Evolutionary conservation across 2,113 vertebrate genomes (phyloP), one percentile per base, ranked within the genome.

Genomic region (Alligator mississippiensis): DNA sequence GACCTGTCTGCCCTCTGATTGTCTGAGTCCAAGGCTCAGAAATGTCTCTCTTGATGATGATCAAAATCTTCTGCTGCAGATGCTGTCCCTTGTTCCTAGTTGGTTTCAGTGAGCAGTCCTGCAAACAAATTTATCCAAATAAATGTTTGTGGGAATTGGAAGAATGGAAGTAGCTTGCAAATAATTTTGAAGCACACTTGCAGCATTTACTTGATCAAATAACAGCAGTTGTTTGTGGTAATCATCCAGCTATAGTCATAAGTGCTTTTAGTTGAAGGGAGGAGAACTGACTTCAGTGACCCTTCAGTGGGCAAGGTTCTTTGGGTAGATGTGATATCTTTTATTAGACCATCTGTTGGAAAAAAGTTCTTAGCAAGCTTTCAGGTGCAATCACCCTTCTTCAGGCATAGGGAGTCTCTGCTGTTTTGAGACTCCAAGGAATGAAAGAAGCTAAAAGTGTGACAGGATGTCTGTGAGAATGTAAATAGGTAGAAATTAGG

Each of bases 201-300:
- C 17, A 80, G 88, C 5, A 86, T 47, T 74, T 84, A 38, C 25
- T 91, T 66, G 74, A 82, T 82, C 59, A 95, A 93, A 84, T 75
- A 89, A 47, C 72, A 89, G 22, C 58, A 84, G 57, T 60, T 84
- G 57, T 66, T 86, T 82, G 6, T 55, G 61, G 27, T 47, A 63
- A 14, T n/a, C 55, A 63, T 63, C 38, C 27, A 63, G 10, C 27
- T 77, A 38, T 75, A 77, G 11, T 77, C 18, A 77, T 63, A 85
- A 85, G 9, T 75, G 25, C 19, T 63, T 38, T 60, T 47, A 25
- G 27, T 62, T 5, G 72, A 4, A 38, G 59, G 12, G 19, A 72
- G 68, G 10, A 72, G 18, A 70, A 70, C 17, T 34, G n/a, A 70
- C 9, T 30, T 34, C 28, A 82, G 28, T 82, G n/a, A 47, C 47